These are phyloP conservation scores for Acanthosepion pharaonis DNA, from an alignment of 2,888 invertebrate genomes.

Conservation along the genomic window DNA sequence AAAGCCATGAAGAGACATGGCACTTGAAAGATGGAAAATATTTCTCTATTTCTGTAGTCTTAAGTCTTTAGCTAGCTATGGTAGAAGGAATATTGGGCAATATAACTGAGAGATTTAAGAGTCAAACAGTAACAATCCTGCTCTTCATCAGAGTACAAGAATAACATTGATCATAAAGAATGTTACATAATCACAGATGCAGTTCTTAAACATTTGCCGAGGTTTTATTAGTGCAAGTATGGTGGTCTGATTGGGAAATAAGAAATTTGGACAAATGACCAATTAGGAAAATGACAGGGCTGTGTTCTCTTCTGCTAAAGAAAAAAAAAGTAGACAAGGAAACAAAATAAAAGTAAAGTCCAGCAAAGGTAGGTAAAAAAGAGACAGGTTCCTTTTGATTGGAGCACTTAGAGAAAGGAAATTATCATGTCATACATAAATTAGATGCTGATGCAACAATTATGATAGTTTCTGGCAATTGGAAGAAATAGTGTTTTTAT, in stretches of 20 bases:
- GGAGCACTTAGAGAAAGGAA: not conserved
- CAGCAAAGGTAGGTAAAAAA: not conserved
- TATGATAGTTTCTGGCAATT: not conserved
- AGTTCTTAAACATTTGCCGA: not conserved
- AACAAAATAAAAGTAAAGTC: not conserved
- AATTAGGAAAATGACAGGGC: not conserved
- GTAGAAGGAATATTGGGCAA: too few species aligned
- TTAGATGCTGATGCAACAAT: slow-evolving; percentile 16
- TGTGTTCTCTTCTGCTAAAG: not conserved
- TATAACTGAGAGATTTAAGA: too few species aligned
- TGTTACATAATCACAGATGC: not conserved
- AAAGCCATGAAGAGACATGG: too few species aligned
- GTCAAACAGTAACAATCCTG: too few species aligned
- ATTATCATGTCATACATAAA: not conserved
- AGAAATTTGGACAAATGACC: slow-evolving; percentile 23
- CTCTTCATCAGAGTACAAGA: too few species aligned
- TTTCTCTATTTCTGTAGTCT: too few species aligned
- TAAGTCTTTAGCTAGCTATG: too few species aligned
- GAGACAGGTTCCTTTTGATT: not conserved
- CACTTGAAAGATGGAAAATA: too few species aligned
- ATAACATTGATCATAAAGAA: not conserved
- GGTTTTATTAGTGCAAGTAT: not conserved
- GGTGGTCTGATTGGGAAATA: slow-evolving; percentile 8
- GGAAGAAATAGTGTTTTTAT: not conserved
- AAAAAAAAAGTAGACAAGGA: not conserved